Evolutionary conservation across 2,113 vertebrate species (phyloP), one percentile per base, ranked within the genome.

Genomic region (Atlantisia rogersi): DNA sequence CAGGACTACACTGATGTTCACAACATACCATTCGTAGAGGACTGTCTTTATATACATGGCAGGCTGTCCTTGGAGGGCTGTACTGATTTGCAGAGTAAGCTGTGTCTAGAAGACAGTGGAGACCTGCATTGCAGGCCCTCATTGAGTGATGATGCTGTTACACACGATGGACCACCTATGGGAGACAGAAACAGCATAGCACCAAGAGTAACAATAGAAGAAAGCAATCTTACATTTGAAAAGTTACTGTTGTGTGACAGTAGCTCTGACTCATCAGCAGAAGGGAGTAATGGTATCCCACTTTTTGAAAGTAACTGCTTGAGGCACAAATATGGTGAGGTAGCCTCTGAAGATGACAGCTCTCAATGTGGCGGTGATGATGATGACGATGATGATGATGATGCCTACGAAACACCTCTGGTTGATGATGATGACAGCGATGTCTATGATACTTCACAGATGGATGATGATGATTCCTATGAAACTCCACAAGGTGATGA

Each of bases 351-450:
- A 79, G 76, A 48, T 82, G 68, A 88, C 67, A 79, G 44, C 39
- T 96, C 95, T 55, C 87, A 92, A 35, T 28, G 56, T 53, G 93
- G 94, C 37, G 96, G 94, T 10, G 96, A 75, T n/a, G 87, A 97
- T 2, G 90, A 93, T 25, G 24, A 48, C 13, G 46, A 48, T 6
- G 48, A 48, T 48, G 46, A 48, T 11, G 48, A 48, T 22, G 48
- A 96, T 39, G 95, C 96, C 59, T 97, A 97, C 44, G 97, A 97
- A 69, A 97, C 94, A 29, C 96, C 96, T 44, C 91, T 94, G 39
- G 81, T 26, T 81, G 95, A 89, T 90, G 94, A 96, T 92, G 97
- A 95, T 35, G 35, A 96, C 46, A 96, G 90, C 6, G 96, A 98
- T 50, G 78, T 82, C 88, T 95, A 75, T 90, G 71, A 58, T 56